Base-by-base conservation (phyloP, 2,113 vertebrate genomes). In the Coptodon bakossiorum region DNA sequence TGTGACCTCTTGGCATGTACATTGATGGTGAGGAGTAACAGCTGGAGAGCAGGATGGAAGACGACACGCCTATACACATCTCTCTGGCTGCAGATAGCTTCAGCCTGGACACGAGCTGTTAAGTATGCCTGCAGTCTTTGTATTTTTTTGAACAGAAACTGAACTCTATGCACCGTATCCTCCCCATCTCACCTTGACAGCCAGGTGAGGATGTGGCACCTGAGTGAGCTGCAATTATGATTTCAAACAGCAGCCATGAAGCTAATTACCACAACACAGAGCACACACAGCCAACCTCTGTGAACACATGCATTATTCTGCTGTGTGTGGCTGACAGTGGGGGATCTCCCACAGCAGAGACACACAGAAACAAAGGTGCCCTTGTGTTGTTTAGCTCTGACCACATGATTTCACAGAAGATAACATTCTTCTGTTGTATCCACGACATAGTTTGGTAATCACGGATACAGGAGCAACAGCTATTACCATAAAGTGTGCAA, bases 381-480 rank as follows among this genome's bases (percentile, higher is more conserved):
- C 78, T 94, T 95, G 93, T 93, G 87, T 89, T 84, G 86, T 90
- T 91, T 66, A 22, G 57, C 85, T 86, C 45, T 78, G 91, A 88
- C 86, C 89, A 82, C 78, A 85, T 85, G 86, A 92, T 94, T 88
- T 92, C 82, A 86, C 83, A 68, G 86, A 52, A 84, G 92, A 91
- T 92, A 90, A 92, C 87, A 94, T 95, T 93, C 95, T 91, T 86
- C 80, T 40, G 36, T 80, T 83, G 45, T 88, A 83, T 89, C 88
- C 85, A 63, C 89, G 68, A 38, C 91, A 93, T 89, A 87, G 73
- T 78, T 89, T 63, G 40, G 59, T 91, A 89, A 92, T 89, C 88
- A 88, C 57, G 54, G 68, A 79, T 87, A 59, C 61, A 90, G 3
- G 43, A 87, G 52, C 9, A 83, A 52, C 9, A 79, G n/a, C 24